Conservation (phyloP, 2,888 invertebrate species). For the Galerucella nymphaeae region DNA sequence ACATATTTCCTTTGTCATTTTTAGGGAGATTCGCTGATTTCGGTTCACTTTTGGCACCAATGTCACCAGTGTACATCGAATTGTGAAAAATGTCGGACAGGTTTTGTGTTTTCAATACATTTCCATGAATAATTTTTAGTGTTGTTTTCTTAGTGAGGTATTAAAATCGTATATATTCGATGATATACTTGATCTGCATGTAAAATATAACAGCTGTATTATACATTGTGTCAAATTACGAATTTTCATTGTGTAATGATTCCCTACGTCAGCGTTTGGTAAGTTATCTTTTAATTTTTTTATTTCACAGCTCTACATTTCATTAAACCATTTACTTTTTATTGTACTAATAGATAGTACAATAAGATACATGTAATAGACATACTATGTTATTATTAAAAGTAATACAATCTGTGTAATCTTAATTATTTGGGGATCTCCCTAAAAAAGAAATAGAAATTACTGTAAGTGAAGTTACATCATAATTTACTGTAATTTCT, state of each 20-base stretch:
- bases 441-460: conserved; percentile 35
- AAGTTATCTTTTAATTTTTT: conserved; percentile 39
- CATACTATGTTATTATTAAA: background rate
- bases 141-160: background rate
- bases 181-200: background rate
- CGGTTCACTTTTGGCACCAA: conserved; percentile 13
- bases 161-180: background rate
- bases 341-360: background rate
- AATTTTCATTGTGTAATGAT: conserved; percentile 45
- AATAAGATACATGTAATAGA: background rate
- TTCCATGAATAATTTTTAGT: conserved; percentile 28
- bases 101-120: conserved; percentile 30
- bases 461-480: conserved; percentile 30
- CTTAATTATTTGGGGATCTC: conserved; percentile 1
- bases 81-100: conserved; percentile 30
- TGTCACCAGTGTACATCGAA: conserved; percentile 19
- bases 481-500: conserved; percentile 23
- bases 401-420: background rate
- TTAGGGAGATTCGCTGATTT: conserved; percentile 2
- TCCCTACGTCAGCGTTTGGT: conserved; percentile 50
- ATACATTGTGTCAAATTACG: conserved; percentile 10
- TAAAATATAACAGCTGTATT: conserved; percentile 4
- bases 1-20: background rate
- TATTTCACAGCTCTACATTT: conserved; percentile 27
- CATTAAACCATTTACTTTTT: conserved; percentile 9